Percentiles rank a stretch among this genome's conserved stretches.
phyloP scores from a whole-genome alignment of 2,113 vertebrate species.

The Corvus cornix region DNA sequence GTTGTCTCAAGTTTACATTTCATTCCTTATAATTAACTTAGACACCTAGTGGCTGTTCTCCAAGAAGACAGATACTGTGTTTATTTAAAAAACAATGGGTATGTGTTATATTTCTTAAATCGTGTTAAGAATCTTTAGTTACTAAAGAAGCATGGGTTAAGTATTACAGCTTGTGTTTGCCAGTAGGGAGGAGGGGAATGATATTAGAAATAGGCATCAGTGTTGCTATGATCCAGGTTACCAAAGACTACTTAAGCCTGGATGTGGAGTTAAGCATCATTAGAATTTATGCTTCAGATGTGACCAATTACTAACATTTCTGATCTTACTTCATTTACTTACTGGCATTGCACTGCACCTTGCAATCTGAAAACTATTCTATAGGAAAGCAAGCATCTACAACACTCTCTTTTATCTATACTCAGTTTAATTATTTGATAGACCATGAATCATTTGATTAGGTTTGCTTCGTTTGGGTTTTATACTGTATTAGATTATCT shows the following conservation, averaged over 20 bases:
- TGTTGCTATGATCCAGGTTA: neutral
- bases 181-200: neutral
- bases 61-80: neutral
- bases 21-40: neutral
- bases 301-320: fast-evolving
- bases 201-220: neutral
- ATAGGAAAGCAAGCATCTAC: neutral
- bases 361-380: neutral
- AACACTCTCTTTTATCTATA: neutral
- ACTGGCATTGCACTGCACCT: neutral
- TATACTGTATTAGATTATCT: neutral
- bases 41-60: neutral
- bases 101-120: neutral
- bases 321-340: neutral
- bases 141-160: neutral
- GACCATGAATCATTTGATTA: neutral
- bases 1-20: neutral
- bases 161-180: neutral
- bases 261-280: neutral
- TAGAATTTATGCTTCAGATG: neutral
- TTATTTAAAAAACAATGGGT: neutral
- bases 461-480: neutral
- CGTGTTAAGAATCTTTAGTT: neutral
- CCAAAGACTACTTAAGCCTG: neutral
- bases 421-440: neutral